Base-by-base conservation (phyloP, 2,113 vertebrate species). In the Cottus gobio region DNA sequence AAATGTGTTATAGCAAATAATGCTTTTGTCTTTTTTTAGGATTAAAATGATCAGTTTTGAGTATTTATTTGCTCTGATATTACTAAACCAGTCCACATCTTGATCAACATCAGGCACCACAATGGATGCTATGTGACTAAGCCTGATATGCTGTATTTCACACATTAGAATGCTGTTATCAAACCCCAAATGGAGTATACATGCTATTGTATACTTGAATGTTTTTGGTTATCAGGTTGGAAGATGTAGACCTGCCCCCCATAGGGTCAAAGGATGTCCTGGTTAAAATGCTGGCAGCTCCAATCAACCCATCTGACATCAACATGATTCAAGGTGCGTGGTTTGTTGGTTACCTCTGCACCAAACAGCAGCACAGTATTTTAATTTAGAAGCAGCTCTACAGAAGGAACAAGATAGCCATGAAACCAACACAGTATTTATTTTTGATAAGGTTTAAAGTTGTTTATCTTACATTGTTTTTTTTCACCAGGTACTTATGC, bases 291-390 rank as follows among this genome's bases (percentile, higher is more conserved):
- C 83, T 99, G 88, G 97, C 98, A 11, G 96, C 97, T 54, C 98
- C 98, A 58, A 85, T 99, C 90, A 99, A 99, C 86, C 98, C 98
- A 0, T 94, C 98, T 0, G 98, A 99, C 87, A 96, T 99, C 85
- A 99, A 99, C 85, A 97, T 98, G 97, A 95, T 99, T 90, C 97
- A 99, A 94, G 98, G 98, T 98, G 93, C 84, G 1, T 36, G 7
- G 15, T 52, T 68, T 15, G 6, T 66, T 54, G 5, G 2, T 62
- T 18, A 37, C 20, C 8, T 34, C 10, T 2, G 37, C 44, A 48
- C 13, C 6, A 52, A 26, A 61, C 9, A 52, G 13, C 30, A 71
- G 9, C 34, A 46, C 36, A 68, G 18, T 16, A n/a, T 5, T 16
- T 0, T 39, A 5, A 22, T 77, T 71, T 79, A 5, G 48, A 56